These are phyloP conservation scores for Anaspis maculata DNA, from an alignment of 2,888 invertebrate genomes.

Conservation along the genomic window DNA sequence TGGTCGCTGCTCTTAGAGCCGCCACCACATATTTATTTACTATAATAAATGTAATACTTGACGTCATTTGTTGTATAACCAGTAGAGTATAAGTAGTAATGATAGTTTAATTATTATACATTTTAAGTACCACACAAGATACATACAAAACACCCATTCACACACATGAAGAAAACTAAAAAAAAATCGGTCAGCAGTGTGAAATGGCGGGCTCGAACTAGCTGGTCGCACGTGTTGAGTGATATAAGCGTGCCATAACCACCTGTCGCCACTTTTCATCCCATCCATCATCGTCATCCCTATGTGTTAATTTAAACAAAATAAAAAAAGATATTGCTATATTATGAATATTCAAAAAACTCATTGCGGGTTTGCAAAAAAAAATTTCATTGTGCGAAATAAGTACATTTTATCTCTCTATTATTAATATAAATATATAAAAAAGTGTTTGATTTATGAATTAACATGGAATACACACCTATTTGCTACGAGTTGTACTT, in stretches of 20 bases:
- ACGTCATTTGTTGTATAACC: constrained; percentile 18
- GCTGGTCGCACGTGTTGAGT: constrained; percentile 38
- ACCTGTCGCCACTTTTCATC: constrained; percentile 31
- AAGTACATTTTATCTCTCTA: constrained; percentile 33
- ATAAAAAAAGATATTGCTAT: constrained; percentile 34
- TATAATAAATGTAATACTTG: constrained; percentile 13
- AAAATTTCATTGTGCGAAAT: constrained; percentile 30
- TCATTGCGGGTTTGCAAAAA: neutral
- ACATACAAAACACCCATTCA: too few species aligned
- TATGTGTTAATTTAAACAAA: constrained; percentile 29
- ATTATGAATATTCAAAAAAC: constrained; percentile 24
- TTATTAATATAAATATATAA: constrained; percentile 19
- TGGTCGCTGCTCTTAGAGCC: constrained; percentile 12
- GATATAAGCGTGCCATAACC: constrained; percentile 43
- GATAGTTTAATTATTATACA: too few species aligned
- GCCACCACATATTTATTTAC: constrained; percentile 7
- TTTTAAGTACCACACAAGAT: too few species aligned
- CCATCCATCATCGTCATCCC: constrained; percentile 25
- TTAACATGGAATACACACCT: constrained; percentile 42
- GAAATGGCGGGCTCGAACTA: constrained; percentile 34
- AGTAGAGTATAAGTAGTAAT: constrained; percentile 15
- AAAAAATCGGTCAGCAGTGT: constrained; percentile 29
- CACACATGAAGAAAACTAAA: neutral
- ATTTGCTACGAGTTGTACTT: constrained; percentile 64
- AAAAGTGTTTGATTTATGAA: constrained; percentile 21